phyloP scores from a whole-genome alignment of 2,113 vertebrate species.

The Laticauda colubrina region DNA sequence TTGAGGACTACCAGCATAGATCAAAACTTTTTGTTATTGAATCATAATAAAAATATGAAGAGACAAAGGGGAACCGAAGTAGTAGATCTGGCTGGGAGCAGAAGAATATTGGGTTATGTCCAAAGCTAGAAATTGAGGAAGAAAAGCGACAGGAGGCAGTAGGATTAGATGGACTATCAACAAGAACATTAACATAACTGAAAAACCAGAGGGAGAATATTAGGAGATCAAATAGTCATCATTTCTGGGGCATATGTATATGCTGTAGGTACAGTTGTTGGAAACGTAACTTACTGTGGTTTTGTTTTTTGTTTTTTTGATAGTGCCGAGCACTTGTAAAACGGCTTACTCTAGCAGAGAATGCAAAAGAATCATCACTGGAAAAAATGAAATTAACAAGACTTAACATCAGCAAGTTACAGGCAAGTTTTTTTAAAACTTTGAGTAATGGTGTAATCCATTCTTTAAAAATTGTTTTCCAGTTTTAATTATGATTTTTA shows the following conservation, averaged over 20 bases:
- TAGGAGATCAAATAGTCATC: background rate
- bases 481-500: background rate
- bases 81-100: background rate
- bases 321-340: constrained; percentile 95
- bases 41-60: background rate
- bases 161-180: background rate
- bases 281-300: background rate
- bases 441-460: background rate
- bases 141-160: background rate
- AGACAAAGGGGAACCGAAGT: background rate
- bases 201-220: background rate
- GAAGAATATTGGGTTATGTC: background rate
- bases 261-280: background rate
- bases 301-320: background rate
- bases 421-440: constrained; percentile 73
- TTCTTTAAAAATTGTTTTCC: background rate
- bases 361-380: constrained; percentile 77
- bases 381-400: constrained; percentile 85
- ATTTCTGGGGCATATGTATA: background rate
- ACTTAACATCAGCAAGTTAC: constrained; percentile 87
- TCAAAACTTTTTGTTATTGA: background rate
- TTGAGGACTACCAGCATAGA: background rate
- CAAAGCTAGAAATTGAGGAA: background rate
- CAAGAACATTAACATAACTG: background rate
- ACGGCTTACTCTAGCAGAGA: constrained; percentile 88